Evolutionary conservation across 2,888 invertebrate genomes (phyloP).

Genomic region (Plagodis pulveraria): DNA sequence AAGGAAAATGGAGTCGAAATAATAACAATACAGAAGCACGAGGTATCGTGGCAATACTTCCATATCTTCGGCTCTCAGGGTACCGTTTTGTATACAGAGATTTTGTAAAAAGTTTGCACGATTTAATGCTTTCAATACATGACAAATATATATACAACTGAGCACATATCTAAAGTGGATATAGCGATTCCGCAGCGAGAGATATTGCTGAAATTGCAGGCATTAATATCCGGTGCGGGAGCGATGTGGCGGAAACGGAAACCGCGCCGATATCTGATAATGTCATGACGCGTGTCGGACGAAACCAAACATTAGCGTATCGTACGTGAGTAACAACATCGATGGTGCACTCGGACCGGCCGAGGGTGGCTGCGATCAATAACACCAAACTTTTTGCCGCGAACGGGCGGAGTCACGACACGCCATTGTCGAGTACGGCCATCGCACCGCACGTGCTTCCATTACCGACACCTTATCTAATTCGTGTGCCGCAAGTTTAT

Average conservation of each 20-base stretch:
- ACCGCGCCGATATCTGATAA: not conserved
- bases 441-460: constrained; percentile 19
- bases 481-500: constrained; percentile 18
- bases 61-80: no score
- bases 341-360: not conserved
- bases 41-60: no score
- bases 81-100: no score
- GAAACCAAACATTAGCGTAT: not conserved
- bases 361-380: constrained; percentile 7
- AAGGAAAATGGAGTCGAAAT: no score
- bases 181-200: not conserved
- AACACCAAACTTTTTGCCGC: constrained; percentile 6
- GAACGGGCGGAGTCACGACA: constrained; percentile 24
- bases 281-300: not conserved
- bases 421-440: constrained; percentile 17
- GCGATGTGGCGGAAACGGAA: not conserved
- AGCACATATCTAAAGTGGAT: not conserved
- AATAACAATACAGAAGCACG: no score
- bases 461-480: constrained; percentile 21
- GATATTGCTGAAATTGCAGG: not conserved
- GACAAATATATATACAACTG: not conserved
- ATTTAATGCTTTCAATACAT: no score
- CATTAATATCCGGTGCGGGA: constrained; percentile 1
- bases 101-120: no score
- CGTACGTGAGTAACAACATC: not conserved